phyloP scores from a whole-genome alignment of 35 echinoderm and acorn worm species.

The Apostichopus japonicus region DNA sequence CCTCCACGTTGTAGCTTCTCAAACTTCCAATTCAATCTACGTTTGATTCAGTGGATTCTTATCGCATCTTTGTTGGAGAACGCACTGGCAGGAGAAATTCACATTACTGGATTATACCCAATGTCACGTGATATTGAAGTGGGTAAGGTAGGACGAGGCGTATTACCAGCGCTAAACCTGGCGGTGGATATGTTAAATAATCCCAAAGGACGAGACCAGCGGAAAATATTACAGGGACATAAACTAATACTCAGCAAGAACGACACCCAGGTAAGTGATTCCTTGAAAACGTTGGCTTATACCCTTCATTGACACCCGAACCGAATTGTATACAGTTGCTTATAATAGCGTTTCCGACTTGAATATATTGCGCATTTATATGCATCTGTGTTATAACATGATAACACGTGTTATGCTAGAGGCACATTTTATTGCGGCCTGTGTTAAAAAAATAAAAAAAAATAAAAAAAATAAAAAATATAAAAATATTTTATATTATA shows the following conservation, averaged over 20 bases:
- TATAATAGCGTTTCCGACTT: too few species aligned
- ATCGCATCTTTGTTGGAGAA: neutral
- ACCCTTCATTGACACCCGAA: too few species aligned
- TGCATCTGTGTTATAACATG: too few species aligned
- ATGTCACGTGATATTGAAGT: neutral
- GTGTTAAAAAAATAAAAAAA: too few species aligned
- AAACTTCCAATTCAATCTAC: too few species aligned
- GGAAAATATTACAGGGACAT: conserved; percentile 38
- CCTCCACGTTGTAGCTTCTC: too few species aligned
- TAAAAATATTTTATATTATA: too few species aligned
- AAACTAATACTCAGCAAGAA: conserved; percentile 35
- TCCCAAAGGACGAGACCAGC: conserved; percentile 39
- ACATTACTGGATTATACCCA: conserved; percentile 52
- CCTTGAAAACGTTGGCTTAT: neutral
- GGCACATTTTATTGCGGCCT: too few species aligned
- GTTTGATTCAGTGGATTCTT: neutral
- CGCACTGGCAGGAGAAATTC: conserved; percentile 21
- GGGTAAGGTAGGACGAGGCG: conserved; percentile 1
- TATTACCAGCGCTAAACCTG: conserved; percentile 36
- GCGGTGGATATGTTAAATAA: conserved; percentile 42
- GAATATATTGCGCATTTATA: too few species aligned
- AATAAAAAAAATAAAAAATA: too few species aligned
- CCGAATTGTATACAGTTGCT: too few species aligned
- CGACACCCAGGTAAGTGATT: conserved; percentile 39
- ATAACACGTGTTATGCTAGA: too few species aligned